phyloP scores from a whole-genome alignment of 2,888 invertebrate species.

The Noctuana brunneofusca region DNA sequence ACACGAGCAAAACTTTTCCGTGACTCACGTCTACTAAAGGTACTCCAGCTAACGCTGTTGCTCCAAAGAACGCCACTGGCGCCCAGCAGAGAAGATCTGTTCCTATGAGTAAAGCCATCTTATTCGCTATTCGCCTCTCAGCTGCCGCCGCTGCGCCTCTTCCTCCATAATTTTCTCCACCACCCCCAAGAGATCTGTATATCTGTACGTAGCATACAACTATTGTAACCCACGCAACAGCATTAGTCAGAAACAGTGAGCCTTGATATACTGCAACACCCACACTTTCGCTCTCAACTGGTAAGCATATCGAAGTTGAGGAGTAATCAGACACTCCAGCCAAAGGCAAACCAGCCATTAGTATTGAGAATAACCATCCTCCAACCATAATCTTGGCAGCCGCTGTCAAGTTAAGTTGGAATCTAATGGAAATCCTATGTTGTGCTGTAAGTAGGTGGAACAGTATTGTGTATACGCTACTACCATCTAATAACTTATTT shows the following conservation, averaged over 20 bases:
- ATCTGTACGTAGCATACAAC: constrained; percentile 93
- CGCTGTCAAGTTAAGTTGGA: constrained; percentile 68
- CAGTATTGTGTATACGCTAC: constrained; percentile 40
- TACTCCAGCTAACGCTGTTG: constrained; percentile 92
- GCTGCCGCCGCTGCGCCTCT: constrained; percentile 84
- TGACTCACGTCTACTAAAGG: constrained; percentile 92
- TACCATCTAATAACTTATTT: constrained; percentile 15
- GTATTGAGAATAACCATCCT: constrained; percentile 90
- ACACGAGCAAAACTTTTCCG: constrained; percentile 91
- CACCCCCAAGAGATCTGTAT: constrained; percentile 90
- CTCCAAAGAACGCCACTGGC: constrained; percentile 94
- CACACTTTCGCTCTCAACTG: constrained; percentile 89
- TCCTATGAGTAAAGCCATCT: constrained; percentile 94
- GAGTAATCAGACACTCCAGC: constrained; percentile 94
- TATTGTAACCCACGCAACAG: constrained; percentile 91
- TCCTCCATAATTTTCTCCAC: constrained; percentile 86
- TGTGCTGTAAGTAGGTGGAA: constrained; percentile 54
- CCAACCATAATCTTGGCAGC: constrained; percentile 89
- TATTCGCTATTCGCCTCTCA: constrained; percentile 91
- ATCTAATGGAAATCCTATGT: constrained; percentile 77
- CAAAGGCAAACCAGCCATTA: constrained; percentile 91
- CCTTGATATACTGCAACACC: constrained; percentile 89
- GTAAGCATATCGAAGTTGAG: constrained; percentile 93
- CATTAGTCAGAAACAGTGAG: constrained; percentile 88
- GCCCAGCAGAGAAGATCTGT: constrained; percentile 94